Evolutionary conservation across 2,797 vertebrate genomes (phyloP).

Genomic region (Cephalopachus bancanus): DNA sequence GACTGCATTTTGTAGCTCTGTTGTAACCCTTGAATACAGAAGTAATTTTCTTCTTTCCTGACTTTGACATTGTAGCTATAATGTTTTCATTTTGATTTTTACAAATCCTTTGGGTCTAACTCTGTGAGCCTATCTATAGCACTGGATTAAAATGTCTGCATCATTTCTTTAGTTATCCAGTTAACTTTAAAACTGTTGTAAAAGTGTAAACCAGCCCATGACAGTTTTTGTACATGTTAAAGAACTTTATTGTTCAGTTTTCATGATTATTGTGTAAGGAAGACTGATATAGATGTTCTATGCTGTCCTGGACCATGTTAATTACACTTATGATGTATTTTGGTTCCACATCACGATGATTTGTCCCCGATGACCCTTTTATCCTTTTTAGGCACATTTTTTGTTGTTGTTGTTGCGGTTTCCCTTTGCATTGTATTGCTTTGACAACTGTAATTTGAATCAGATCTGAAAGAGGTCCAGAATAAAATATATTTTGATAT

Average conservation of each 20-base stretch:
- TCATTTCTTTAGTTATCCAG: constrained; percentile 92
- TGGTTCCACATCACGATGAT: constrained; percentile 93
- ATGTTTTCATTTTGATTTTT: constrained; percentile 89
- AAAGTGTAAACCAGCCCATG: constrained; percentile 93
- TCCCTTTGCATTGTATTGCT: constrained; percentile 96
- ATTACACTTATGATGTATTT: constrained; percentile 93
- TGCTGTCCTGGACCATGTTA: constrained; percentile 95
- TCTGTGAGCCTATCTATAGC: constrained; percentile 95
- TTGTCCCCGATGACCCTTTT: constrained; percentile 90
- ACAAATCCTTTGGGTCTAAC: constrained; percentile 93
- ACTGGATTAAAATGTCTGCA: constrained; percentile 94
- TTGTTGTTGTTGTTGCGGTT: constrained; percentile 92
- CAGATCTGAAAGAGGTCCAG: constrained; percentile 99
- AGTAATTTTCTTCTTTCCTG: constrained; percentile 88
- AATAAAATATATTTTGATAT: constrained; percentile 99
- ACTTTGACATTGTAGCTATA: constrained; percentile 90
- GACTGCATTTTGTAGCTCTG: constrained; percentile 87
- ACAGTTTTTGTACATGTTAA: constrained; percentile 97
- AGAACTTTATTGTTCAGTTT: constrained; percentile 97
- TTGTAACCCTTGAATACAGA: constrained; percentile 88
- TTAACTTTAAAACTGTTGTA: constrained; percentile 92
- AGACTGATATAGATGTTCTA: constrained; percentile 94
- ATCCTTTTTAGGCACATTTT: constrained; percentile 92
- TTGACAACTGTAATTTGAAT: constrained; percentile 99
- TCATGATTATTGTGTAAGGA: constrained; percentile 94